phyloP scores from a whole-genome alignment of 2,797 vertebrate species.

The Megaceryle alcyon region DNA sequence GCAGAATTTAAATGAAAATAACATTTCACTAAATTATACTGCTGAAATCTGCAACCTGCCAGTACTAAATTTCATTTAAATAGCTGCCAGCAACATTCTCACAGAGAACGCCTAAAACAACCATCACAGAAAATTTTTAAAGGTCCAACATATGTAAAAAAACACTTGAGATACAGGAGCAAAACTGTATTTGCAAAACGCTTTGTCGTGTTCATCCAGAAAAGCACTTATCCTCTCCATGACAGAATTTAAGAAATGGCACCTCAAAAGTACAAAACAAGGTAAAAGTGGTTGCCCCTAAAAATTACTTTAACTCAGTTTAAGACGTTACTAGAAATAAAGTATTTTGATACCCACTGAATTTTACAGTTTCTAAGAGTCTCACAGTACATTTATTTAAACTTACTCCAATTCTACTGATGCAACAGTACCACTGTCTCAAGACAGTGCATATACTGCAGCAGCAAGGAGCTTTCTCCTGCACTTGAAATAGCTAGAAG shows the following conservation, averaged over 20 bases:
- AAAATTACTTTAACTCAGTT: neutral
- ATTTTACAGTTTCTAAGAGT: neutral
- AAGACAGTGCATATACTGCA: neutral
- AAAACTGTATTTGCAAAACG: neutral
- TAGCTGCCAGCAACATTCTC: neutral
- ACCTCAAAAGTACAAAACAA: neutral
- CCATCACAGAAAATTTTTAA: neutral
- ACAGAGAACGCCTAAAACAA: neutral
- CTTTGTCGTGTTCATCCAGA: neutral
- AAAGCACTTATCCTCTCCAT: neutral
- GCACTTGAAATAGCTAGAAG: neutral
- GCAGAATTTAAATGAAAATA: neutral
- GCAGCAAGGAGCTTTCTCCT: neutral
- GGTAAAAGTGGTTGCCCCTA: fast-evolving
- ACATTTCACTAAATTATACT: neutral
- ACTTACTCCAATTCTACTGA: neutral
- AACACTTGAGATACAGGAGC: neutral
- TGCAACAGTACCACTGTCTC: neutral
- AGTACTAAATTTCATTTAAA: neutral
- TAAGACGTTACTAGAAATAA: neutral
- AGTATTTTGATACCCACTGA: neutral
- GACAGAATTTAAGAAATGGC: neutral
- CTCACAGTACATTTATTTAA: neutral
- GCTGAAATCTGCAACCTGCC: neutral
- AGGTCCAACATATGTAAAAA: neutral